Evolutionary conservation across 2,888 invertebrate genomes (phyloP).

Genomic region (Eupithecia tripunctaria): DNA sequence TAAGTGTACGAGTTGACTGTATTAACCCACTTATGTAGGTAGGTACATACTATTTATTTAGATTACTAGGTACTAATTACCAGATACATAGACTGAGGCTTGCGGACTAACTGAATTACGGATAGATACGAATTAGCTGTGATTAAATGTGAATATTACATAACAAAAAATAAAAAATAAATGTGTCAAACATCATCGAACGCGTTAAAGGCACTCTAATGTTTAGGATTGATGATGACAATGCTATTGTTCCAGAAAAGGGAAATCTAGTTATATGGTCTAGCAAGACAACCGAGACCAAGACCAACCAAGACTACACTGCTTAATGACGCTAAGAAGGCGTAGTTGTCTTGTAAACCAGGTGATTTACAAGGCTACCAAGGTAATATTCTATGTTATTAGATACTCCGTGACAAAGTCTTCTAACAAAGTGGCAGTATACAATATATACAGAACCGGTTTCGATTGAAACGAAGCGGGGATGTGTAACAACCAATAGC

Average conservation of each 20-base stretch:
- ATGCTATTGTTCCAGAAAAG: not conserved
- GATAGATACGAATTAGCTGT: no score
- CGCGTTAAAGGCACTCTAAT: not conserved
- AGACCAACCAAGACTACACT: no score
- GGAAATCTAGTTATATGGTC: not conserved
- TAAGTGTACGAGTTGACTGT: no score
- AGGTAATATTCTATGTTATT: not conserved
- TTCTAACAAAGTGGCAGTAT: not conserved
- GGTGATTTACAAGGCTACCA: not conserved
- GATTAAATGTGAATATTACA: no score
- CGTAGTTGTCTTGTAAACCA: not conserved
- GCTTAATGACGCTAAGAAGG: not conserved
- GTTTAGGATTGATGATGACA: not conserved
- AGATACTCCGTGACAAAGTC: not conserved
- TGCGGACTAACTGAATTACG: no score
- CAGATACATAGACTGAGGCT: no score
- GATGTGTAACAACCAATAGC: not conserved
- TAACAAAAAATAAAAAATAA: no score
- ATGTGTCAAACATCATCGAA: not conserved
- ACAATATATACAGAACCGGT: not conserved
- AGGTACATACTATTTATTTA: no score
- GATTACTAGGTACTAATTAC: no score
- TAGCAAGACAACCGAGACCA: no score
- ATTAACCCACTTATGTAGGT: no score
- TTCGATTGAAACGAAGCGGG: not conserved